A percentile compares a stretch with the other conserved stretches of the same genome.
These are phyloP conservation scores for Oceanodroma tethys DNA, from an alignment of 2,113 vertebrate genomes.

Conservation along the genomic window DNA sequence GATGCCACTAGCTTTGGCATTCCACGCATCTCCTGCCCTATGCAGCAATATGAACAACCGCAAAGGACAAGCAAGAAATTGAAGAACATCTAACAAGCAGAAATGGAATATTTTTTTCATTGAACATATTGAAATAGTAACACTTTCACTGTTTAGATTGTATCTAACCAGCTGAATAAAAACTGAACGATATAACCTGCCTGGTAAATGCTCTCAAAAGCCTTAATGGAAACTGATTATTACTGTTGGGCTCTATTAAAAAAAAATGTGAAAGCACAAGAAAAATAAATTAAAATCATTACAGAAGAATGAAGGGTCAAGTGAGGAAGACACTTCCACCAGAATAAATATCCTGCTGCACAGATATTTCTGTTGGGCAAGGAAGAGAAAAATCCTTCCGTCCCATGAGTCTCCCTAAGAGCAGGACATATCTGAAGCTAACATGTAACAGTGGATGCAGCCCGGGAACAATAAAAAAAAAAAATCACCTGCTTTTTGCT, in stretches of 20 bases:
- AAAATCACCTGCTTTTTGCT: too few relatives aligned
- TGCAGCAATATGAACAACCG: neutral
- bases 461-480: neutral
- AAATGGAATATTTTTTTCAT: neutral
- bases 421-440: neutral
- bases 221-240: neutral
- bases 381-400: neutral
- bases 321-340: neutral
- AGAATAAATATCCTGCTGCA: neutral
- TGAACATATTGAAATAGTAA: neutral
- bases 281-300: neutral
- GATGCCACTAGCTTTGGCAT: neutral
- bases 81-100: neutral
- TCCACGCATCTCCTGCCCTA: neutral
- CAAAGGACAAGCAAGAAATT: neutral
- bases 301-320: neutral
- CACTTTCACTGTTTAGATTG: neutral
- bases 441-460: neutral
- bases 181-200: neutral
- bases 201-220: neutral
- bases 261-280: neutral
- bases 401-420: neutral
- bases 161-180: neutral
- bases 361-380: neutral
- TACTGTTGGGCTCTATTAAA: neutral